Base-by-base conservation (phyloP, 2,888 invertebrate species). In the Andrena bucephala region DNA sequence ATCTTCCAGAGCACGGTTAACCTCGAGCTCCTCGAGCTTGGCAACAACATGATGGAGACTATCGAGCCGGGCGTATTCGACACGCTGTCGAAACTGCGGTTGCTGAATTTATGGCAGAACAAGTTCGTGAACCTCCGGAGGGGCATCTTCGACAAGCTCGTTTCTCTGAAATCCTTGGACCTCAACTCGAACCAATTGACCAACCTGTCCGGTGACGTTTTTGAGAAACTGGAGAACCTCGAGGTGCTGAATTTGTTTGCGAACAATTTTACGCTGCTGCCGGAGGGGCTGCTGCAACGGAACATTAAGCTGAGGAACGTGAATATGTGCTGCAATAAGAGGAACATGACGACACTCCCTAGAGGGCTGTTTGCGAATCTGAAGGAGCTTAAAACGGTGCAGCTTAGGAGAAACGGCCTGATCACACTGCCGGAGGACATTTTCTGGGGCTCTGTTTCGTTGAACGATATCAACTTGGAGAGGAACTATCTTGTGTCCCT, bases 31-130 rank as follows among this genome's bases (percentile, higher is more conserved):
- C 94, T 97, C 70, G 96, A 97, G 93, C 94, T 97, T 88, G 96
- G 96, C 66, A 95, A 95, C 89, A 97, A 97, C 92, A 95, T 96
- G 77, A 94, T 97, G 89, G 95, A 95, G 63, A 94, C 95, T 88
- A 94, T 97, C 89, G 95, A 96, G 50, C 94, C 95, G 1, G 95
- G 95, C 77, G 94, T 96, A 73, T 97, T 97, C 92, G 94, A 95
- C 50, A 95, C 96, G 92, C 94, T 92, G 27, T n/a, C 24, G 4
- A 81, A 95, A 86, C 92, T 97, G 78, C 94, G 94, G 73, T 95
- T 95, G 66, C 94, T 97, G 70, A 96, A 96, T 88, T 92, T 97
- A 48, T 96, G 96, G 96, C 95, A 95, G 88, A 97, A 97, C 91
- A 95, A 95, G 87, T 94, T 97, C 74, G 95, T 94, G 31, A 95